A percentile compares a stretch with the other conserved stretches of the same genome.
These are phyloP conservation scores for Muntiacus muntjak DNA, from an alignment of 2,113 vertebrate genomes.

Conservation along the genomic window DNA sequence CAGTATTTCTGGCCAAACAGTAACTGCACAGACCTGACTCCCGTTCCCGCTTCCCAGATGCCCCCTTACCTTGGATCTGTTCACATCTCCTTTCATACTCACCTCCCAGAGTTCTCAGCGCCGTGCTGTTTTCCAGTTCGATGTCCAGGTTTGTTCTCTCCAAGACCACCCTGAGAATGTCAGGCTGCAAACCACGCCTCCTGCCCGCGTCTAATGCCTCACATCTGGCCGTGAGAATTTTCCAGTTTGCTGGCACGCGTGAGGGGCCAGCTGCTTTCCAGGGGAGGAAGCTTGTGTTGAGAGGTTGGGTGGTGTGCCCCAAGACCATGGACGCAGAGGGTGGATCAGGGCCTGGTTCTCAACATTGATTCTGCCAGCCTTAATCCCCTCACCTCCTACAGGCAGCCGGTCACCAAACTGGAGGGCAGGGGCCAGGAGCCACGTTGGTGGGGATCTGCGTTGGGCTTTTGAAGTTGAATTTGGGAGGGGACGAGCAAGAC, in stretches of 20 bases:
- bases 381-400: background rate
- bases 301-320: background rate
- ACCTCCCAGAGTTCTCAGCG: background rate
- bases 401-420: background rate
- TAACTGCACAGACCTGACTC: background rate
- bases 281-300: background rate
- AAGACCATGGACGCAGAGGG: background rate
- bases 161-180: background rate
- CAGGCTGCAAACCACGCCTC: rapidly evolving
- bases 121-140: background rate
- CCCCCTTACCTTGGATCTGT: background rate
- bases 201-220: background rate
- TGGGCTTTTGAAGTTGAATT: background rate
- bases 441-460: background rate
- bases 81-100: background rate
- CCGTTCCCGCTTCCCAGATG: background rate
- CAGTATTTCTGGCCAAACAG: background rate
- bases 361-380: background rate
- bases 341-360: background rate
- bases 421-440: background rate
- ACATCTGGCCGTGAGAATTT: background rate
- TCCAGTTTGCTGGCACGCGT: background rate
- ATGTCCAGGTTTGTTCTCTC: background rate
- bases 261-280: background rate
- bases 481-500: background rate